A percentile compares a stretch with the other conserved stretches of the same genome.
phyloP scores from a whole-genome alignment of 2,888 invertebrate genomes.

The Drosophila austrosaltans region DNA sequence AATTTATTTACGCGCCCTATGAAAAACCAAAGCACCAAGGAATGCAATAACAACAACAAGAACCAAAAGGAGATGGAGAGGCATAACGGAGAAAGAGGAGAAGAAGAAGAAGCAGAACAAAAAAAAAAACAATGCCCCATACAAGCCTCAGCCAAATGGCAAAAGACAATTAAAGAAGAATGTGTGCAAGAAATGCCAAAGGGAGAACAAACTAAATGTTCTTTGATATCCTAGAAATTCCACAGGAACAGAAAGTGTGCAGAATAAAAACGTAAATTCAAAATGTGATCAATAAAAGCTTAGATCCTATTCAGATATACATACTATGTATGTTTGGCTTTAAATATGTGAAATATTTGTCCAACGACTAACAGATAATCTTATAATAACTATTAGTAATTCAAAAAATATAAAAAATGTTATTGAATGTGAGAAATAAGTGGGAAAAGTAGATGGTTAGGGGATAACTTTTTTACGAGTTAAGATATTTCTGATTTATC shows the following conservation, averaged over 20 bases:
- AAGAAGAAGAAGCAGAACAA: slow-evolving; percentile 21
- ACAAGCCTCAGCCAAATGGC: slow-evolving; percentile 45
- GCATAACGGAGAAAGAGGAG: slow-evolving; percentile 22
- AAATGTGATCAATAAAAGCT: not conserved
- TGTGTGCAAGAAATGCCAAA: slow-evolving; percentile 45
- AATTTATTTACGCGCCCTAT: slow-evolving; percentile 76
- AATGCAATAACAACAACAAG: slow-evolving; percentile 60
- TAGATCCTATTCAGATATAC: not conserved
- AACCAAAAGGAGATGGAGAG: not conserved
- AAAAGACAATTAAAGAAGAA: slow-evolving; percentile 57
- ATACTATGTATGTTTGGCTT: not conserved
- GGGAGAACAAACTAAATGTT: slow-evolving; percentile 24
- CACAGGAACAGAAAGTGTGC: not conserved
- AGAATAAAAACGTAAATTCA: not conserved
- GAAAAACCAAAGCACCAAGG: slow-evolving; percentile 75
- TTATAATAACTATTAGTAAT: too few species aligned
- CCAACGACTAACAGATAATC: too few species aligned
- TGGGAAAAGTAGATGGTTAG: too few species aligned
- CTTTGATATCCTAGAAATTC: not conserved
- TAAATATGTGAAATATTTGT: too few species aligned
- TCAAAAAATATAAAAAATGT: too few species aligned
- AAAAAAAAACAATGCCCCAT: slow-evolving; percentile 38
- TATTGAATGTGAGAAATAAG: too few species aligned
- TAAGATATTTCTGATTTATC: too few species aligned
- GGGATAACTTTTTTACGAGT: too few species aligned